Percentiles rank a stretch among this genome's conserved stretches.
Evolutionary conservation across 2,797 vertebrate species (phyloP).

Genomic region (Philypnodon macrostomus): DNA sequence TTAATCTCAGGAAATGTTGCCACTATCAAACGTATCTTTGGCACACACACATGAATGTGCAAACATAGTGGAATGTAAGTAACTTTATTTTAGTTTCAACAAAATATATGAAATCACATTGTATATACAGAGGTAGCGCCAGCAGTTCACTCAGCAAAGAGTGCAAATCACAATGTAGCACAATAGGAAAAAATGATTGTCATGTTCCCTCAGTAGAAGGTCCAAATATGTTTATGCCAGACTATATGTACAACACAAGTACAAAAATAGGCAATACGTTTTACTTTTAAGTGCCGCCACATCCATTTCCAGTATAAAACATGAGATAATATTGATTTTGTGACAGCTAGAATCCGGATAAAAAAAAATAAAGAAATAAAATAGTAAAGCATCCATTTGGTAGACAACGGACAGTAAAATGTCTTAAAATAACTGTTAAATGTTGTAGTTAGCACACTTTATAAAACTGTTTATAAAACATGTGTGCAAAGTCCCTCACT

Average conservation of each 20-base stretch:
- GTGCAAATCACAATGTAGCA: constrained; percentile 73
- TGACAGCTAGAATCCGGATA: constrained; percentile 13
- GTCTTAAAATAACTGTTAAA: constrained; percentile 19
- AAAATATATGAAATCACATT: constrained; percentile 61
- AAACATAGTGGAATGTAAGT: constrained; percentile 36
- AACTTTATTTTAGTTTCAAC: constrained; percentile 77
- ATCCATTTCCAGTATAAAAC: constrained; percentile 23
- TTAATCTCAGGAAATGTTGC: neutral
- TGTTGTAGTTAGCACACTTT: constrained; percentile 24
- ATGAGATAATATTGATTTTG: constrained; percentile 17
- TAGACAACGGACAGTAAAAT: constrained; percentile 28
- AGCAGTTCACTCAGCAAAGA: constrained; percentile 54
- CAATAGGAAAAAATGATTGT: constrained; percentile 70
- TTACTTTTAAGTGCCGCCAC: constrained; percentile 17
- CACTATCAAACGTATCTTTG: neutral
- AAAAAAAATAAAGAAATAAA: constrained; percentile 3
- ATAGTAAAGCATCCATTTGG: constrained; percentile 5
- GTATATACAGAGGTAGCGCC: constrained; percentile 78
- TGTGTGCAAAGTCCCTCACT: constrained; percentile 61
- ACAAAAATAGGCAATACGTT: constrained; percentile 21
- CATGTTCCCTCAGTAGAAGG: constrained; percentile 54
- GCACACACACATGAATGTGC: neutral
- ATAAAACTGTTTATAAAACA: constrained; percentile 53
- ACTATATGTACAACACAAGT: too few species aligned
- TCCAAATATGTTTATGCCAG: too few species aligned